These are phyloP conservation scores for Proterorhinus semilunaris DNA, from an alignment of 2,113 vertebrate genomes.

Conservation along the genomic window DNA sequence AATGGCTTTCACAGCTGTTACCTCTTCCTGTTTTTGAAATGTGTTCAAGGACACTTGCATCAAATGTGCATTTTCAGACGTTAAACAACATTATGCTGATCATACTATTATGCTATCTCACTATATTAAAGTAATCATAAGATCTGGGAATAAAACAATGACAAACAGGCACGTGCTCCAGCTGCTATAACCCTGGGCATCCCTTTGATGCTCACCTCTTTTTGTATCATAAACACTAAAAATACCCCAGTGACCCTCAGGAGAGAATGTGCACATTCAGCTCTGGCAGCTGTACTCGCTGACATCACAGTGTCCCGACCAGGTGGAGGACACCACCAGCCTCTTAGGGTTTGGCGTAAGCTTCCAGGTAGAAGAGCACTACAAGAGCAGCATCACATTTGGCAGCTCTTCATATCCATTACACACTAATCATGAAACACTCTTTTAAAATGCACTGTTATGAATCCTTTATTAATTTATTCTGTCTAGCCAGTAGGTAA, in stretches of 20 bases:
- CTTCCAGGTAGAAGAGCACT: constrained; percentile 32
- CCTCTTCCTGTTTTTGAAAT: not conserved
- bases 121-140: no score
- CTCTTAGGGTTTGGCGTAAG: constrained; percentile 30
- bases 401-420: not conserved
- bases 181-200: constrained; percentile 43
- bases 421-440: not conserved
- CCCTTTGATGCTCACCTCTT: constrained; percentile 52
- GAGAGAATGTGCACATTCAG: constrained; percentile 62
- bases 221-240: constrained; percentile 66
- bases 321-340: constrained; percentile 66
- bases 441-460: not conserved
- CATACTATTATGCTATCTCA: no score
- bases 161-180: constrained; percentile 17
- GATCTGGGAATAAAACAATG: constrained; percentile 16
- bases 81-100: not conserved
- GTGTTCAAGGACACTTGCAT: not conserved
- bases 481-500: not conserved
- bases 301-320: constrained; percentile 66
- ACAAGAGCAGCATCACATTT: not conserved
- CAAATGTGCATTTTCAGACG: not conserved
- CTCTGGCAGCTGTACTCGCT: constrained; percentile 58
- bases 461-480: not conserved
- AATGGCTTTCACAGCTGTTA: not conserved
- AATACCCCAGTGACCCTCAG: constrained; percentile 65